Base-by-base conservation (phyloP, 2,113 vertebrate genomes). In the Salvelinus namaycush region DNA sequence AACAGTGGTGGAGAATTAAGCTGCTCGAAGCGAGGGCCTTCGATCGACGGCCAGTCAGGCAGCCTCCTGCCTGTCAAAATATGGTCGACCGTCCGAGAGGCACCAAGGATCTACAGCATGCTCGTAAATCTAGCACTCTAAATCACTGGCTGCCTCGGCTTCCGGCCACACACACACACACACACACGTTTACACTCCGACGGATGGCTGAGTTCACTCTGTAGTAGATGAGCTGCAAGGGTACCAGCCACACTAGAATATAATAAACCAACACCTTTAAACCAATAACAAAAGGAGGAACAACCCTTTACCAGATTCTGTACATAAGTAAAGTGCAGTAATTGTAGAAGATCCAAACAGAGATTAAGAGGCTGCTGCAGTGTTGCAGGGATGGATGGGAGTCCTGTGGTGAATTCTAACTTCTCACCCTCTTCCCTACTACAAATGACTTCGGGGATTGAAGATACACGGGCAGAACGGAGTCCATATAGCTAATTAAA, bases 51-150 rank as follows among this genome's bases (percentile, higher is more conserved):
- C 82, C 75, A 70, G 83, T 85, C 85, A 68, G 74, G 11, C 59
- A 72, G 76, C 11, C 78, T 64, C 16, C 83, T 74, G 79, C 60
- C 83, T 73, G 85, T 86, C 87, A 83, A 83, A 59, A 20, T 69
- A 76, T 51, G 51, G 80, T 75, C 60, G 84, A 84, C 71, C 44
- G 80, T 76, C 77, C 80, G 81, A 79, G 82, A 84, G 77, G 78
- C 78, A 76, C 68, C 68, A 54, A 70, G 90, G 89, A 92, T 89
- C 82, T 91, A 88, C 79, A 75, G 82, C 68, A 72, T 81, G 75
- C 75, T 68, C n/a, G 84, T 86, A 92, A 91, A 90, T 90, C 88
- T 69, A 76, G 4, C 74, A 73, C 77, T 80, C 84, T 91, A 91
- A 92, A 92, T 92, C 89, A 92, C 49, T 14, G 62, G 60, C 57